Evolutionary conservation across 2,888 invertebrate species (phyloP), one percentile per base, ranked within the genome.

Genomic region (Masnerella sp.): DNA sequence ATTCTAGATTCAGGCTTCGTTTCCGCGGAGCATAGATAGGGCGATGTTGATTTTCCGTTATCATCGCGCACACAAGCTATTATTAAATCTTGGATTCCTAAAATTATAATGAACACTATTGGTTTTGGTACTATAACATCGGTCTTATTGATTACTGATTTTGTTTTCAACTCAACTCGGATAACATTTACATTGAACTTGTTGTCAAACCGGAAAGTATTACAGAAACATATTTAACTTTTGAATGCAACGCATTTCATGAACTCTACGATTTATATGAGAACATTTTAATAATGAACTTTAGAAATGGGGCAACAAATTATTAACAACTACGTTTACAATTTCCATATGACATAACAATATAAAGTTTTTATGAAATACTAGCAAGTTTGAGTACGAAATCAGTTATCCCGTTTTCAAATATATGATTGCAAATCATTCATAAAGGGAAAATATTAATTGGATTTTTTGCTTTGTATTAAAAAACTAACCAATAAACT

Each of bases 1-100:
- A 96, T 95, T 71, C 96, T 90, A 47, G 95, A 94, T 85, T 97
- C 96, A 0, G 97, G 97, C 84, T 96, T 95, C 0, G 94, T 93
- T 79, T 95, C 93, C 0, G 94, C 93, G 25, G 95, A 93, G 81
- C 98, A 98, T 85, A 96, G 91, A 83, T 94, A 0, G 96, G 96
- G 74, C 4, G 94, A 95, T 0, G 96, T 96, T 2, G 95, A 94
- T 81, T 95, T 93, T 7, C 94, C 93, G 68, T 94, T 96, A 83
- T 95, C 95, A 79, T 96, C 96, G 70, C 96, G 89, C 0, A 96
- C 93, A 83, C 97, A 97, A 83, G 94, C 94, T 56, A 96, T 95
- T 77, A 96, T 94, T 30, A 96, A 90, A 86, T 96, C 96, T 90
- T 96, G 91, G 4, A 90, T 88, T 52, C 90, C 90, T 90, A 81